A percentile compares a stretch with the other conserved stretches of the same genome.
phyloP scores from a whole-genome alignment of 2,888 invertebrate genomes.

The Thecocarcelia acutangulata region DNA sequence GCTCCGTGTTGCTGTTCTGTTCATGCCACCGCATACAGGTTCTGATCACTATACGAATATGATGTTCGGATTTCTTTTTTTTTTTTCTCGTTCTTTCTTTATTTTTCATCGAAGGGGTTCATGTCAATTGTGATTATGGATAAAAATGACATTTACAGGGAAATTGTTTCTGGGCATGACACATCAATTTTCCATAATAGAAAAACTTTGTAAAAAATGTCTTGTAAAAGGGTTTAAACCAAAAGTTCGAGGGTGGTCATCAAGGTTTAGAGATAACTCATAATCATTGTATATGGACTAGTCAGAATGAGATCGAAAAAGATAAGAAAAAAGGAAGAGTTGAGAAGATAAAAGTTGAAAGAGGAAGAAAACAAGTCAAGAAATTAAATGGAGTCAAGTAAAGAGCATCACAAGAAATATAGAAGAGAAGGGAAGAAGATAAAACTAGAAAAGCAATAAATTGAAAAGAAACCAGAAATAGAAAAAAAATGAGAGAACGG shows the following conservation, averaged over 20 bases:
- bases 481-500: too few species aligned
- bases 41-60: conserved; percentile 42
- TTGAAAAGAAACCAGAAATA: too few species aligned
- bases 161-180: conserved; percentile 82
- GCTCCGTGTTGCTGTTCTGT: background rate
- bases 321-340: too few species aligned
- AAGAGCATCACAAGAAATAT: too few species aligned
- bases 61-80: background rate
- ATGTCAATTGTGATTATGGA: conserved; percentile 73
- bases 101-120: conserved; percentile 48
- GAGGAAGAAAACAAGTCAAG: too few species aligned
- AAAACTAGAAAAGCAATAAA: too few species aligned
- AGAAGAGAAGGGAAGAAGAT: too few species aligned
- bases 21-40: conserved; percentile 3
- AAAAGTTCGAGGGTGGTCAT: conserved; percentile 61
- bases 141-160: conserved; percentile 71
- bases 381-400: too few species aligned
- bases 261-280: background rate
- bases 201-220: conserved; percentile 20
- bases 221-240: conserved; percentile 23
- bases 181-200: conserved; percentile 77
- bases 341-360: too few species aligned
- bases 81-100: background rate
- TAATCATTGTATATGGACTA: too few species aligned
- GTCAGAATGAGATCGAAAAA: too few species aligned